Base-by-base conservation (phyloP, 1,140 invertebrate species). In the Euura lappo region DNA sequence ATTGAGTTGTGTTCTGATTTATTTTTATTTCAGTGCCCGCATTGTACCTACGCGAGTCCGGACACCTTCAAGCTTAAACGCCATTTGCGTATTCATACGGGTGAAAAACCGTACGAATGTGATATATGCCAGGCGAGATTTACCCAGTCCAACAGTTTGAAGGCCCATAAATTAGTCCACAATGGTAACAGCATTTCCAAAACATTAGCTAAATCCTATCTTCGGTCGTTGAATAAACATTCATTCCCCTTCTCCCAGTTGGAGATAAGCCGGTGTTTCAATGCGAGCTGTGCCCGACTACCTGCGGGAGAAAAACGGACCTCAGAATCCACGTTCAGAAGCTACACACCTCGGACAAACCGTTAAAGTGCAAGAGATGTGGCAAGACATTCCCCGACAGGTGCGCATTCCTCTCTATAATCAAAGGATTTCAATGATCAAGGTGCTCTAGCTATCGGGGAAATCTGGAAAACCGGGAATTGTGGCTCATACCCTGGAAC, bases 31-130 rank as follows among this genome's bases (percentile, higher is more conserved):
- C 82, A 96, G 92, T 99, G 98, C 85, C 95, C 95, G 0, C 96
- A 99, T 87, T 99, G 98, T 89, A 98, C 96, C 3, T 99, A 99
- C 83, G 97, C 98, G 13, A 98, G 96, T 81, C 97, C 97, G 4
- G 98, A 99, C 86, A 98, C 97, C 10, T 99, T 99, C 85, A 99
- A 99, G 88, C 87, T 99, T 83, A 96, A 98, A 84, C 94, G 98
- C 45, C 97, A 99, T 85, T 90, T 98, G 77, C 93, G 97, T 65
- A 99, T 97, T 11, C 98, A 99, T 81, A 99, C 97, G 0, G 97
- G 97, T 2, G 96, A 98, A 81, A 94, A 95, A 76, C 97, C 97
- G 0, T 98, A 98, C 83, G 95, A 97, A 83, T 99, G 98, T 88
- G 96, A 97, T 76, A 92, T 94, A 76, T 99, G 98, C 88, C 92